These are phyloP conservation scores for Danionella cerebrum DNA, from an alignment of 2,113 vertebrate genomes.

Conservation along the genomic window DNA sequence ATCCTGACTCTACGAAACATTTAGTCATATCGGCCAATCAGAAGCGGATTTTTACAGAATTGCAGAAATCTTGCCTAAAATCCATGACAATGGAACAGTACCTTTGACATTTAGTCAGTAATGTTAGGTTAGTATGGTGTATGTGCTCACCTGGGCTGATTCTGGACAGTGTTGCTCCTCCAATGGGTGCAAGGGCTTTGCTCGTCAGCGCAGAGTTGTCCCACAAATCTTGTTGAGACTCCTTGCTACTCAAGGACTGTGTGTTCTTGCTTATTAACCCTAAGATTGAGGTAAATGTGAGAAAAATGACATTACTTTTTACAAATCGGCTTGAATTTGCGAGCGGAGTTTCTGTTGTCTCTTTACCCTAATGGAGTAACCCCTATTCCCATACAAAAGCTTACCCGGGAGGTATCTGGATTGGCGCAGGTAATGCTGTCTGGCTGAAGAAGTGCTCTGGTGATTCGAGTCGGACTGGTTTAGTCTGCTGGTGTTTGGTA, in stretches of 20 bases:
- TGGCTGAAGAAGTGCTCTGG: slow-evolving; percentile 69
- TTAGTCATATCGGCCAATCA: too few relatives aligned
- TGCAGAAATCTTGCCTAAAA: too few relatives aligned
- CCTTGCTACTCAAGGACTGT: slow-evolving; percentile 65
- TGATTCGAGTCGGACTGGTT: slow-evolving; percentile 64
- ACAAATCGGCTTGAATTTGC: neutral
- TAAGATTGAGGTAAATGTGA: slow-evolving; percentile 42
- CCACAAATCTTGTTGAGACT: slow-evolving; percentile 68
- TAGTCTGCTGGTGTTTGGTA: slow-evolving; percentile 54
- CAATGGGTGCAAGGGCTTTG: slow-evolving; percentile 62
- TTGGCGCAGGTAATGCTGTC: slow-evolving; percentile 89
- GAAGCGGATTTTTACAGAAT: too few relatives aligned
- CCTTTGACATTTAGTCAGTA: too few relatives aligned
- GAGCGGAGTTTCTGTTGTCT: too few relatives aligned
- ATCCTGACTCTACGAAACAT: too few relatives aligned
- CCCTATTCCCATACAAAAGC: too few relatives aligned
- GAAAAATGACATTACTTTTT: neutral
- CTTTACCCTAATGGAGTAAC: too few relatives aligned
- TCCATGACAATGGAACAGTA: too few relatives aligned
- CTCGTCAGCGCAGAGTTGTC: slow-evolving; percentile 62
- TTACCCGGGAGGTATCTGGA: slow-evolving; percentile 86
- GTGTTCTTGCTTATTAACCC: slow-evolving; percentile 84
- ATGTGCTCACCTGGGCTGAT: slow-evolving; percentile 54
- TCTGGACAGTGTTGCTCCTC: slow-evolving; percentile 69
- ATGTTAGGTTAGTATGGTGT: neutral